phyloP scores from a whole-genome alignment of 2,888 invertebrate species.

The Dinocampus coccinellae region DNA sequence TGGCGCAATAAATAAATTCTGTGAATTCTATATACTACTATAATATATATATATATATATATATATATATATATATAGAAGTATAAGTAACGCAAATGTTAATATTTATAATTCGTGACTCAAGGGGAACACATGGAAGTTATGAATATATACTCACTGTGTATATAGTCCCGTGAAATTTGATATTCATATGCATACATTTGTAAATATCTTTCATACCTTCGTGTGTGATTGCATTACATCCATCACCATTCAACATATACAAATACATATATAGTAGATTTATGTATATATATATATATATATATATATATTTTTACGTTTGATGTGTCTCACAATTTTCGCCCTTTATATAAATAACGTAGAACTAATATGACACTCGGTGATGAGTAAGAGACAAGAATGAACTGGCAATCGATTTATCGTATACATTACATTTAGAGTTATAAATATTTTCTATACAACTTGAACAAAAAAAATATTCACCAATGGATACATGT shows the following conservation, averaged over 20 bases:
- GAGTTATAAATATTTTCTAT: too few relatives aligned
- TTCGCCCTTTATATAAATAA: not conserved
- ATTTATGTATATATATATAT: too few relatives aligned
- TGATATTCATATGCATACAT: slow-evolving; percentile 6
- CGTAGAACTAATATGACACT: not conserved
- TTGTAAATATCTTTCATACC: not conserved
- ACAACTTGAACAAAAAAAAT: too few relatives aligned
- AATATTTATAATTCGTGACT: slow-evolving; percentile 35
- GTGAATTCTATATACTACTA: not conserved
- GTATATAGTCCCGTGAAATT: slow-evolving; percentile 17
- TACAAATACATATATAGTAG: not conserved
- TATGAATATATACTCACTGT: slow-evolving; percentile 1
- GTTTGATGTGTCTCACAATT: not conserved
- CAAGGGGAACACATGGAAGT: not conserved
- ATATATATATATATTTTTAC: too few relatives aligned
- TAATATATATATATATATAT: not conserved
- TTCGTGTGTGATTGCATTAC: not conserved
- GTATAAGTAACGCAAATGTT: slow-evolving; percentile 11
- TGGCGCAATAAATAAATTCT: slow-evolving; percentile 9
- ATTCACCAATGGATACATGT: too few relatives aligned
- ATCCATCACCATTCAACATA: not conserved
- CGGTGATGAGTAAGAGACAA: not conserved
- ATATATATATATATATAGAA: not conserved
- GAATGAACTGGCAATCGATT: slow-evolving; percentile 8
- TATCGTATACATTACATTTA: not conserved